Percentiles rank a stretch among this genome's conserved stretches.
Evolutionary conservation across 2,797 vertebrate genomes (phyloP).

Genomic region (Liparis tanakae): DNA sequence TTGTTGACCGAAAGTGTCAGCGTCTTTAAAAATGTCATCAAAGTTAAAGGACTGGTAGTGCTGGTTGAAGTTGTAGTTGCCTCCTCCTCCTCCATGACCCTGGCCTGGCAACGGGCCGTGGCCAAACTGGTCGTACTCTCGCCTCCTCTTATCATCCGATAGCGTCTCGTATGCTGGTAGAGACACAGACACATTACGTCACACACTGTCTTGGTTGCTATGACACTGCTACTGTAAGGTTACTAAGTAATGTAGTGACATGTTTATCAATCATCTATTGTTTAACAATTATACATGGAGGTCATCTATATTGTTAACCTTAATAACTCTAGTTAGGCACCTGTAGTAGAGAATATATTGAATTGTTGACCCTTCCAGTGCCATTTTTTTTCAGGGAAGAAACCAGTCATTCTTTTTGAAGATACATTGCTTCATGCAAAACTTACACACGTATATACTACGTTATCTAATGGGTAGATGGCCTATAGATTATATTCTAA

Average conservation of each 20-base stretch:
- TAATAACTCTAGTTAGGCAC: not conserved
- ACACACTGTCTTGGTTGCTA: not conserved
- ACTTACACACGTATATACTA: too few species aligned
- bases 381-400: too few species aligned
- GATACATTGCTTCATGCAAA: not conserved
- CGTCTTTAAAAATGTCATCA: slow-evolving; percentile 95
- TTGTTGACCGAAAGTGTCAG: slow-evolving; percentile 87
- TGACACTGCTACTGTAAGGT: not conserved
- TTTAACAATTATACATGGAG: not conserved
- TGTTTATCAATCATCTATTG: not conserved
- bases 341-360: not conserved
- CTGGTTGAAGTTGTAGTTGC: slow-evolving; percentile 84
- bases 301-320: not conserved
- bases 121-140: slow-evolving; percentile 91
- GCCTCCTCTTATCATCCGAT: slow-evolving; percentile 90
- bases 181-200: slow-evolving; percentile 23
- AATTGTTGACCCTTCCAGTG: not conserved
- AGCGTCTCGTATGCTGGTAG: slow-evolving; percentile 92
- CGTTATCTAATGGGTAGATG: too few species aligned
- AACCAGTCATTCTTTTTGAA: not conserved
- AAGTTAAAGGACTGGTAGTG: slow-evolving; percentile 90
- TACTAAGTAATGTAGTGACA: too few species aligned
- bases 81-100: slow-evolving; percentile 49
- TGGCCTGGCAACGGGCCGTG: slow-evolving; percentile 79
- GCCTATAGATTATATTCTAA: too few species aligned